Percentiles rank a stretch among this genome's conserved stretches.
Conservation (phyloP, 2,113 vertebrate genomes). For the Equus quagga region DNA sequence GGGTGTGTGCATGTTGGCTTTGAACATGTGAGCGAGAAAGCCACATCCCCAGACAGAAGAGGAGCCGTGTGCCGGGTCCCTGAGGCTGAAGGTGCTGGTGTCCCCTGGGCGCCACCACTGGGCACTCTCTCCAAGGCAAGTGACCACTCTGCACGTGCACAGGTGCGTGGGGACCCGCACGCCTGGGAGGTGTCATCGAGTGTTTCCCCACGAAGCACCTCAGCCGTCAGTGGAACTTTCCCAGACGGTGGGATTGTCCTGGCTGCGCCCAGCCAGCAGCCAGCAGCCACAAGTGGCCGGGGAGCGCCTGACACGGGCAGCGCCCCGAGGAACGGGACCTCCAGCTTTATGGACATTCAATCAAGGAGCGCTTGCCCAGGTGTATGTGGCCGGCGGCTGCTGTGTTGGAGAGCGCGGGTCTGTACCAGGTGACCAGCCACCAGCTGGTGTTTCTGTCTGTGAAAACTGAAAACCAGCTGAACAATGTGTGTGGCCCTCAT, state of each 20-base stretch:
- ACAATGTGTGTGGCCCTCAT: accelerated
- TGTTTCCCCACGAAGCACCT: background rate
- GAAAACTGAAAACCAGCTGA: background rate
- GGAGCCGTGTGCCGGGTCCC: too few species aligned
- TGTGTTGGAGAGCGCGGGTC: accelerated
- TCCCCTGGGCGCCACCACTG: too few species aligned
- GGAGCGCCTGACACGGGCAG: background rate
- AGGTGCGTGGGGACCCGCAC: background rate
- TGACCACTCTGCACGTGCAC: background rate
- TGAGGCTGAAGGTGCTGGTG: too few species aligned
- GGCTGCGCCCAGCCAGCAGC: background rate
- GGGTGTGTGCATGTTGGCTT: too few species aligned
- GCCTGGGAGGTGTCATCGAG: accelerated
- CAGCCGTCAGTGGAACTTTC: background rate
- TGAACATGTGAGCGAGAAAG: background rate
- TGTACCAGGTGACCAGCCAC: background rate
- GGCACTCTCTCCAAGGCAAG: too few species aligned
- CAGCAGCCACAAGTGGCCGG: background rate
- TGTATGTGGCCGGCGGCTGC: background rate
- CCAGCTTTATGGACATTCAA: too few species aligned
- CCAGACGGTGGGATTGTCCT: too few species aligned
- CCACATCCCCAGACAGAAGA: background rate
- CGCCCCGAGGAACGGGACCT: background rate
- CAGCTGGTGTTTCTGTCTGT: accelerated
- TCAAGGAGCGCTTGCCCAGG: accelerated